A percentile compares a stretch with the other conserved stretches of the same genome.
phyloP scores from a whole-genome alignment of 1,140 invertebrate species.

The Drosophila nigrodunni region DNA sequence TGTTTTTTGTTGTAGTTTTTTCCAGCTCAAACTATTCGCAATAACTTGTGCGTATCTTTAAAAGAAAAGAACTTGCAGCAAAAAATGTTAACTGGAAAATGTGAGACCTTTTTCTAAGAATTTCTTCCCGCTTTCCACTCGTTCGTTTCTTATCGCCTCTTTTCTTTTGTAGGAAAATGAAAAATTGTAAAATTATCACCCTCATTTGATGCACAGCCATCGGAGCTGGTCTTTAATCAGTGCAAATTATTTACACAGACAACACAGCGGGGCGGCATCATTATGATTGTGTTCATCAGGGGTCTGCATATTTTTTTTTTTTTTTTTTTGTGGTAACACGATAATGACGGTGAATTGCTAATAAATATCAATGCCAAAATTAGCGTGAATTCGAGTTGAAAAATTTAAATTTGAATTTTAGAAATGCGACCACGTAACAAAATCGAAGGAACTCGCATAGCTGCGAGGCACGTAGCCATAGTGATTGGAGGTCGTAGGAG shows the following conservation, averaged over 20 bases:
- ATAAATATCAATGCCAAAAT: conserved; percentile 62
- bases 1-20: neutral
- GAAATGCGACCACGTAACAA: conserved; percentile 46
- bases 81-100: conserved; percentile 11
- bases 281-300: neutral
- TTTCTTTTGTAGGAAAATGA: neutral
- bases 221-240: conserved; percentile 52
- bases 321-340: neutral
- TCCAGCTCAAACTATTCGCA: neutral
- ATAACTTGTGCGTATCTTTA: no score
- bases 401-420: conserved; percentile 59
- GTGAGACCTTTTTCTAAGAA: conserved; percentile 5
- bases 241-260: conserved; percentile 35
- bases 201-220: conserved; percentile 22
- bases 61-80: conserved; percentile 5
- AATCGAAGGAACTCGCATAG: conserved; percentile 23
- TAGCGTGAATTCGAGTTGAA: conserved; percentile 44
- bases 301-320: neutral
- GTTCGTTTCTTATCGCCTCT: no score
- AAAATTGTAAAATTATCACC: conserved; percentile 30
- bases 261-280: conserved; percentile 13
- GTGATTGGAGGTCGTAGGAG: neutral
- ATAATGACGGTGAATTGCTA: conserved; percentile 23
- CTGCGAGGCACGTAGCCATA: conserved; percentile 12
- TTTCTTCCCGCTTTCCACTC: neutral